Percentiles rank a stretch among this genome's conserved stretches.
Conservation (phyloP, 2,797 vertebrate genomes). For the Dicrostonyx torquatus region DNA sequence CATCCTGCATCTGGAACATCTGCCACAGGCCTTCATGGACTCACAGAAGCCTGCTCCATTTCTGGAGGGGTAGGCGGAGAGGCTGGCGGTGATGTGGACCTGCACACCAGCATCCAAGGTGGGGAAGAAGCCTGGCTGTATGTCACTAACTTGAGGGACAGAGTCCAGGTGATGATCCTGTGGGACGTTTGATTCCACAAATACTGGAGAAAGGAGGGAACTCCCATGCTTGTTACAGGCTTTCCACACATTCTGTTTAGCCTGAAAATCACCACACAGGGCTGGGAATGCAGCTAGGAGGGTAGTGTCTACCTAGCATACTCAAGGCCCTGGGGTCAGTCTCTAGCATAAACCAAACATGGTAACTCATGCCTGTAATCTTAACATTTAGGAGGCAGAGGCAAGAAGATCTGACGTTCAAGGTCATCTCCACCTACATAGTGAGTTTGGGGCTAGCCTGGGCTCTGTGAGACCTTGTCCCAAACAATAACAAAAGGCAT, state of each 20-base stretch:
- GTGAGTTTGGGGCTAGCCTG: not conserved
- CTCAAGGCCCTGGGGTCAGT: not conserved
- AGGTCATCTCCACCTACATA: not conserved
- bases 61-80: too few species aligned
- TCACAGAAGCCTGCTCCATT: not conserved
- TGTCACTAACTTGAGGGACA: not conserved
- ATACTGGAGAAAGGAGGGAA: not conserved
- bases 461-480: not conserved
- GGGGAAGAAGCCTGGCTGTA: not conserved
- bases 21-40: not conserved
- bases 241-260: not conserved
- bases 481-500: not conserved
- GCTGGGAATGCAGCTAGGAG: too few species aligned
- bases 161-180: accelerated
- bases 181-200: not conserved
- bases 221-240: not conserved
- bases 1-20: not conserved
- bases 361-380: not conserved
- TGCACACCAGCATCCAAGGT: too few species aligned
- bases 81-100: not conserved
- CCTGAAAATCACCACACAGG: not conserved
- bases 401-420: not conserved
- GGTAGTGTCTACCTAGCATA: not conserved
- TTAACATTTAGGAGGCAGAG: not conserved
- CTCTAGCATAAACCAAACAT: not conserved